Conservation (phyloP, 2,797 vertebrate species). For the Phrynocephalus vlangalii region DNA sequence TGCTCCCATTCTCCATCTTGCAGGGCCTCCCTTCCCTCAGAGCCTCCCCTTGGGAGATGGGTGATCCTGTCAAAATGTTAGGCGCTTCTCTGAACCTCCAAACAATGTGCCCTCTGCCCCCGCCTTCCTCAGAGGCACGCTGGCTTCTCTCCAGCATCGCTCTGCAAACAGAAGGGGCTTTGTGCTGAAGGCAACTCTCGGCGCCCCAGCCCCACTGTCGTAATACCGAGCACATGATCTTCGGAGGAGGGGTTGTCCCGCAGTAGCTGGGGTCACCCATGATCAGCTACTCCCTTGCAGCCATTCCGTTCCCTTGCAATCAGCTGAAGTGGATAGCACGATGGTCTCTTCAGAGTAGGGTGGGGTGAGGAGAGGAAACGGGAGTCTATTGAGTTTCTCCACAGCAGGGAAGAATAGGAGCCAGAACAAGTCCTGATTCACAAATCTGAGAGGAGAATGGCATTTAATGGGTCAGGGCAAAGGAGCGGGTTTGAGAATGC, state of each 20-base stretch:
- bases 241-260: constrained; percentile 7
- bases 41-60: constrained; percentile 7
- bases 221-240: constrained; percentile 31
- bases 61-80: constrained; percentile 22
- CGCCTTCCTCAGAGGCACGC: constrained; percentile 19
- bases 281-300: background rate
- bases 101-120: constrained; percentile 34
- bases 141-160: constrained; percentile 32
- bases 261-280: constrained; percentile 7
- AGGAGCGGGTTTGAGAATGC: background rate
- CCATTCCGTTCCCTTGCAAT: constrained; percentile 5
- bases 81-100: background rate
- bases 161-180: constrained; percentile 42
- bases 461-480: background rate
- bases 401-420: background rate
- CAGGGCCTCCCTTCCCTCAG: background rate
- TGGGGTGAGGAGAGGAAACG: background rate
- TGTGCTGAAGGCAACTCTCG: constrained; percentile 24
- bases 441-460: background rate
- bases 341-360: background rate
- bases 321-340: background rate
- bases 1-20: background rate
- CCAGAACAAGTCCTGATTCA: background rate
- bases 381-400: background rate
- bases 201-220: background rate